phyloP scores from a whole-genome alignment of 2,113 vertebrate species.

The Gallinago media region DNA sequence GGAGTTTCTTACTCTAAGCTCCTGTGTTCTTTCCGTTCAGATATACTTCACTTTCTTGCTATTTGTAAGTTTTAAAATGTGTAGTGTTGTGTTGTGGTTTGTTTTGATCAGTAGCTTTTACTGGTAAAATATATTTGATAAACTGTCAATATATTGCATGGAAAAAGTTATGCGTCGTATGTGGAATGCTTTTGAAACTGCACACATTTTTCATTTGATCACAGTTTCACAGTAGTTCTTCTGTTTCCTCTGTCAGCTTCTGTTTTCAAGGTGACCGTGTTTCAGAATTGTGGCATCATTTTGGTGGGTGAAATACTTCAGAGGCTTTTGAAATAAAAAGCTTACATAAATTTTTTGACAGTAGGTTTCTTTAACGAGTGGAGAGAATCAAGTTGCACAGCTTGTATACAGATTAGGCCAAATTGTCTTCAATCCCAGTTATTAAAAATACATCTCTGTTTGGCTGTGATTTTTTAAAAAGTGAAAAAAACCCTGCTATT shows the following conservation, averaged over 20 bases:
- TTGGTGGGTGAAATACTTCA: neutral
- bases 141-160: neutral
- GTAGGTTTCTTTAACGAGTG: neutral
- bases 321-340: neutral
- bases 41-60: neutral
- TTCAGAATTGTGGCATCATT: neutral
- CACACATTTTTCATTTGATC: neutral
- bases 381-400: neutral
- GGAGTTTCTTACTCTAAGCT: neutral
- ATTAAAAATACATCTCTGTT: neutral
- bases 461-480: neutral
- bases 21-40: neutral
- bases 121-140: neutral
- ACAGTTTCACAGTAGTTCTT: neutral
- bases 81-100: neutral
- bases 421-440: neutral
- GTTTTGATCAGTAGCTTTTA: neutral
- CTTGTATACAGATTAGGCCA: neutral
- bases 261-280: slow-evolving; percentile 10
- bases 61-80: neutral
- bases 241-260: neutral
- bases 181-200: neutral
- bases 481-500: neutral
- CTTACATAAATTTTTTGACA: neutral
- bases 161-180: neutral